Conservation (phyloP, 2,797 vertebrate genomes). For the Squalus acanthias region DNA sequence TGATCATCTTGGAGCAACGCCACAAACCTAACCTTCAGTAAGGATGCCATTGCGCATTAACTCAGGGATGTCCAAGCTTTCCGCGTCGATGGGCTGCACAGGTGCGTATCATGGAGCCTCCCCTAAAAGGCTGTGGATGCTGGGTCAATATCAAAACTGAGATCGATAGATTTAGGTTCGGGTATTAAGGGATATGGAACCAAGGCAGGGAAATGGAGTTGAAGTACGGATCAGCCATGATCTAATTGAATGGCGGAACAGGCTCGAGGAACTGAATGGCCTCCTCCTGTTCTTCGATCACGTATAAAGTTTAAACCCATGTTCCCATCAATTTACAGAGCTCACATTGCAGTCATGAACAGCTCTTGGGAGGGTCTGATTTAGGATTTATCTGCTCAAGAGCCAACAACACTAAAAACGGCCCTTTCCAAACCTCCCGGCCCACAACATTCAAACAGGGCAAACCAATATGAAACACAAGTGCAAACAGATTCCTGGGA, state of each 20-base stretch:
- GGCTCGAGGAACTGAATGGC: neutral
- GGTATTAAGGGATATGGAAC: neutral
- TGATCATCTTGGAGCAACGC: neutral
- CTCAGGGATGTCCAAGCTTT: neutral
- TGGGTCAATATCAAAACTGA: neutral
- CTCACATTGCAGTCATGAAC: neutral
- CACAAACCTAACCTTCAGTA: neutral
- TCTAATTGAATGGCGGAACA: too few relatives aligned
- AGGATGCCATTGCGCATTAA: neutral
- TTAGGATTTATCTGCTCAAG: neutral
- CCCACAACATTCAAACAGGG: neutral
- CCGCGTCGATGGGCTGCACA: neutral
- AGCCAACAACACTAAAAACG: neutral
- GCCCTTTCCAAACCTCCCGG: neutral
- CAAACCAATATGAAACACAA: neutral
- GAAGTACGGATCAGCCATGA: too few relatives aligned
- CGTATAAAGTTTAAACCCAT: neutral
- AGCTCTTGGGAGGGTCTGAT: neutral
- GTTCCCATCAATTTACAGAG: neutral
- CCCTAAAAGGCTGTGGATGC: neutral
- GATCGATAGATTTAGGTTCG: neutral
- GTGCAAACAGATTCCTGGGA: too few relatives aligned
- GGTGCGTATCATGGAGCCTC: neutral
- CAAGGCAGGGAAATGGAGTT: too few relatives aligned
- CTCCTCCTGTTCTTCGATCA: neutral